These are phyloP conservation scores for Rhyacophila brunnea DNA, from an alignment of 1,140 invertebrate species.

Conservation along the genomic window DNA sequence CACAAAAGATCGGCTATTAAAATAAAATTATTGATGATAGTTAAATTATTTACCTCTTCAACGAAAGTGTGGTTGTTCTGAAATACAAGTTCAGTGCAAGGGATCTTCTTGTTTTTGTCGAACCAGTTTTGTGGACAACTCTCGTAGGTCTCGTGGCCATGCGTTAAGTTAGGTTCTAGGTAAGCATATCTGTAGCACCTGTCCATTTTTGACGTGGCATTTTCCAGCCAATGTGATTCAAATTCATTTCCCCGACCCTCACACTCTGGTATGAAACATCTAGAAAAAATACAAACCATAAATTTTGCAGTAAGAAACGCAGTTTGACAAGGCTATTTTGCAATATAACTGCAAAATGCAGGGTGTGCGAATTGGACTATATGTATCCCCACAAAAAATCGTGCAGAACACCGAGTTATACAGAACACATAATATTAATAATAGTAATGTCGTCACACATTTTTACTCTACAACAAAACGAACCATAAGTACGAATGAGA, in stretches of 20 bases:
- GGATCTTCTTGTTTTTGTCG: constrained; percentile 35
- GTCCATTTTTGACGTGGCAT: constrained; percentile 41
- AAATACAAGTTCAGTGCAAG: constrained; percentile 43
- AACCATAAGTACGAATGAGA: too few relatives aligned
- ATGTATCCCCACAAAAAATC: too few relatives aligned
- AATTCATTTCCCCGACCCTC: constrained; percentile 37
- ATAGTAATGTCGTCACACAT: too few relatives aligned
- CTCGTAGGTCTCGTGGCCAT: neutral
- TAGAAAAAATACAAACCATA: constrained; percentile 39
- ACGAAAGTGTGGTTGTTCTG: constrained; percentile 43
- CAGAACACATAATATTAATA: too few relatives aligned
- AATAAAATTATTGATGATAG: too few relatives aligned
- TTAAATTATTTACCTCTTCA: constrained; percentile 46
- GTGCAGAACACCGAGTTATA: too few relatives aligned
- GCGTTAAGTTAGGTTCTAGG: neutral
- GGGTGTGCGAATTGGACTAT: too few relatives aligned
- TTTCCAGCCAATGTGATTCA: constrained; percentile 43
- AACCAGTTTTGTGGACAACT: constrained; percentile 43
- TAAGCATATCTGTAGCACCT: constrained; percentile 41
- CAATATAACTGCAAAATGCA: too few relatives aligned
- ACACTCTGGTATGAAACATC: constrained; percentile 56
- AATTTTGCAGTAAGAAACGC: too few relatives aligned
- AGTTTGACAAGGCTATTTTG: too few relatives aligned
- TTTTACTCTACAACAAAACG: too few relatives aligned
- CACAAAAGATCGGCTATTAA: too few relatives aligned